A percentile compares a stretch with the other conserved stretches of the same genome.
Conservation (phyloP, 2,113 vertebrate genomes). For the Charina bottae region DNA sequence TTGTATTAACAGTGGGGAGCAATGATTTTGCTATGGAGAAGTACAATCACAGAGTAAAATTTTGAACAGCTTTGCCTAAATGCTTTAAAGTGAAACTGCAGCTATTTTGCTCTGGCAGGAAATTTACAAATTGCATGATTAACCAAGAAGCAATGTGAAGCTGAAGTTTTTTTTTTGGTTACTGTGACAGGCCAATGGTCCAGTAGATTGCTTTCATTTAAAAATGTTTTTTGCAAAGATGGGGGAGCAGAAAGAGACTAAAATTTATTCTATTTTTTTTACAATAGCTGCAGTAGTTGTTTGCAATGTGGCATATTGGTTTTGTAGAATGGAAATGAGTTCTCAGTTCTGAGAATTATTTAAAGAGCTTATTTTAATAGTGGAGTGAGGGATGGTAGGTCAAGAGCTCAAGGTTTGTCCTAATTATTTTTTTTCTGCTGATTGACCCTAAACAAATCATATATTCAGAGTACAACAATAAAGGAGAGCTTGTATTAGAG, state of each 20-base stretch:
- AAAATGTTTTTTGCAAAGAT: not conserved
- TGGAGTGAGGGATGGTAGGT: not conserved
- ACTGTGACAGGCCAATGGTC: not conserved
- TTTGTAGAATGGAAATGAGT: not conserved
- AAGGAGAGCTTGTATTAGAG: not conserved
- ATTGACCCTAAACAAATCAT: not conserved
- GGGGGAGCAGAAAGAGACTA: not conserved
- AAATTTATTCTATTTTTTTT: not conserved
- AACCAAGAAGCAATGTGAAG: not conserved
- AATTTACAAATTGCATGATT: not conserved
- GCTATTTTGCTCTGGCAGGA: not conserved
- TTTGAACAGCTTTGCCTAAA: not conserved
- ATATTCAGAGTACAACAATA: not conserved
- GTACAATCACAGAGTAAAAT: not conserved
- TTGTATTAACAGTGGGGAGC: not conserved
- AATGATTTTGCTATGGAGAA: not conserved
- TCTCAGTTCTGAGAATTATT: not conserved
- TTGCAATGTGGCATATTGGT: not conserved
- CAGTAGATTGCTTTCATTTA: not conserved
- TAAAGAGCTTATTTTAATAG: not conserved
- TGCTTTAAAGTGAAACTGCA: not conserved
- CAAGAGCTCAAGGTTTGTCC: not conserved
- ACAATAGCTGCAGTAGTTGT: not conserved
- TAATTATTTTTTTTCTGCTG: not conserved
- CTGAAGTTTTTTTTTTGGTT: not conserved